Evolutionary conservation across 2,888 invertebrate genomes (phyloP), one percentile per base, ranked within the genome.

Genomic region (Geophilus truncorum): DNA sequence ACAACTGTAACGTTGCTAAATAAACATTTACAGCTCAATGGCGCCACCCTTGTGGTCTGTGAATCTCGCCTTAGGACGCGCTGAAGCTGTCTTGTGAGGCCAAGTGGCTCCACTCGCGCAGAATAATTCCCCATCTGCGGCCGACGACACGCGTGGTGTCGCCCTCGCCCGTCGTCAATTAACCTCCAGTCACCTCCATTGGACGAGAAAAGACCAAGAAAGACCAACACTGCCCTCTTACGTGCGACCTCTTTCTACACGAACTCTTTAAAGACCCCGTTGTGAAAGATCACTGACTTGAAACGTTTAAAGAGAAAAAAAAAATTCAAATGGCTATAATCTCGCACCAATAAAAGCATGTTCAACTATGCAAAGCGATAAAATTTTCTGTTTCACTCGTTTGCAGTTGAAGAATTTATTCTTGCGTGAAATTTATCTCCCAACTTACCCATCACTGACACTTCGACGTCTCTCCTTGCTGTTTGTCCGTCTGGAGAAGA

Each of bases 371-470:
- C 5, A n/a, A 18, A 1, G 45, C 5, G 21, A 18, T n/a, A 51
- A 51, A 51, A n/a, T 18, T 51, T 51, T 51, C 51, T 18, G 51
- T 51, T 51, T n/a, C 45, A n/a, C n/a, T 45, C n/a, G 45, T 45
- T 45, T 45, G 45, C n/a, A n/a, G n/a, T 5, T 5, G n/a, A 4
- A n/a, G 4, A 51, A n/a, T 51, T n/a, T 18, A 51, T 51, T n/a
- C 51, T 7, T 7, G 3, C 18, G 51, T n/a, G 51, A 51, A 51
- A 51, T 51, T 51, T 51, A 51, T 51, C 51, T 21, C 51, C 25
- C 25, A 78, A 92, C 96, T 93, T 91, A 97, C 97, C 97, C 94
- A 97, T 95, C 80, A 97, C 96, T 92, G 94, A 94, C 82, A 97
- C 93, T 91, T 95, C 95, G 81, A 97, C 90, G 34, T 93, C 93